Conservation (phyloP, 2,797 vertebrate species). For the Phrynocephalus vlangalii region DNA sequence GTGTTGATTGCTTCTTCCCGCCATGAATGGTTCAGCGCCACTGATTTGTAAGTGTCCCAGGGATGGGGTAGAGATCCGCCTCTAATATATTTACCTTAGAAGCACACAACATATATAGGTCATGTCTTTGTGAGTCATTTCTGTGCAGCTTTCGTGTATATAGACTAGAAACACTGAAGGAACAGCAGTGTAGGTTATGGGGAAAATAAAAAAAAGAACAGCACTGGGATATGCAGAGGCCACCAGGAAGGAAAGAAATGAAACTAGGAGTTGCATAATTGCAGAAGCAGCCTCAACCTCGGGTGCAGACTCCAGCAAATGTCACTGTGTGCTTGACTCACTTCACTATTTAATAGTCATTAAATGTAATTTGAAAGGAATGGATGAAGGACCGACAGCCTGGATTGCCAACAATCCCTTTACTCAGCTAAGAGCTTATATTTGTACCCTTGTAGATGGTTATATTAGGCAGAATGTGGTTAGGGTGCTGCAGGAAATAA, state of each 20-base stretch:
- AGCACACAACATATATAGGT: neutral
- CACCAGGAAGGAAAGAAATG: neutral
- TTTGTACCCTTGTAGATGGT: neutral
- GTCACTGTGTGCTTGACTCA: neutral
- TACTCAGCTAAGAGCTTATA: constrained; percentile 4
- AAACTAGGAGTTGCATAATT: neutral
- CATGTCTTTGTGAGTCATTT: neutral
- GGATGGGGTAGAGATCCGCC: neutral
- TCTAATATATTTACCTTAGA: neutral
- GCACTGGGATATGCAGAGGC: no score
- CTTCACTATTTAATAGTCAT: constrained; percentile 5
- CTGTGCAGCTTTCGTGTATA: neutral
- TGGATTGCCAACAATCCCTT: neutral
- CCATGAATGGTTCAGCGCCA: neutral
- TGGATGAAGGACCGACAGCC: neutral
- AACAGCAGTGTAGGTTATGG: neutral
- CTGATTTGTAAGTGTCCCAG: neutral
- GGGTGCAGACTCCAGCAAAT: neutral
- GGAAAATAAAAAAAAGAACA: neutral
- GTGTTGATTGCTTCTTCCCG: neutral
- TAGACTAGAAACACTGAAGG: neutral
- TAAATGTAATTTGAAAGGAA: neutral
- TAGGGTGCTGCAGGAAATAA: neutral
- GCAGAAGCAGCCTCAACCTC: neutral
- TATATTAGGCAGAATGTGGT: neutral